Percentiles rank a stretch among this genome's conserved stretches.
phyloP scores from a whole-genome alignment of 2,888 invertebrate species.

The Tenthredo amoena region DNA sequence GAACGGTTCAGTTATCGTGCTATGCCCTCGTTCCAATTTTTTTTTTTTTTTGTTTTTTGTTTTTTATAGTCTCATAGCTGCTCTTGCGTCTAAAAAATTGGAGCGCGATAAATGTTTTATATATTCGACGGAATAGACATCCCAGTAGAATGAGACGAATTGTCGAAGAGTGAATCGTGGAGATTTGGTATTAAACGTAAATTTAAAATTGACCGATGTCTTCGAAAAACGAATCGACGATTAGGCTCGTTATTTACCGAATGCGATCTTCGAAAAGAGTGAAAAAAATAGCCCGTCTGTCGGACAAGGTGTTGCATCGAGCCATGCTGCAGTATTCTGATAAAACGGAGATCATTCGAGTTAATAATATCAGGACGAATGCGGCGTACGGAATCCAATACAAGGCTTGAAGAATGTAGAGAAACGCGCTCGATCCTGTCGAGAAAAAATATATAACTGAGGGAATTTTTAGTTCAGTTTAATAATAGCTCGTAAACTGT shows the following conservation, averaged over 20 bases:
- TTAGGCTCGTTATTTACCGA: conserved; percentile 4
- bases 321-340: conserved; percentile 10
- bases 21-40: neutral
- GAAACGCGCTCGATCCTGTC: neutral
- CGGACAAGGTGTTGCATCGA: conserved; percentile 26
- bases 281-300: conserved; percentile 38
- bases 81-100: neutral
- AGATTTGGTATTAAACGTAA: neutral
- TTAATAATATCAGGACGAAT: neutral
- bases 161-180: neutral
- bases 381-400: conserved; percentile 6
- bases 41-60: neutral
- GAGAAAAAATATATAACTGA: neutral
- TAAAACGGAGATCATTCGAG: neutral
- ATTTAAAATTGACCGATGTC: neutral
- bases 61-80: neutral
- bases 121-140: neutral
- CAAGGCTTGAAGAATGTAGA: neutral
- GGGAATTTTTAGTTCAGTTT: neutral
- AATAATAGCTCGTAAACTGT: neutral
- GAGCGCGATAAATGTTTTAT: neutral
- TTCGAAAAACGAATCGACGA: neutral
- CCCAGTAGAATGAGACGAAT: neutral
- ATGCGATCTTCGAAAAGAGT: conserved; percentile 42
- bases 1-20: neutral